A percentile compares a stretch with the other conserved stretches of the same genome.
Conservation (phyloP, 2,888 invertebrate genomes). For the Onchidella celtica region DNA sequence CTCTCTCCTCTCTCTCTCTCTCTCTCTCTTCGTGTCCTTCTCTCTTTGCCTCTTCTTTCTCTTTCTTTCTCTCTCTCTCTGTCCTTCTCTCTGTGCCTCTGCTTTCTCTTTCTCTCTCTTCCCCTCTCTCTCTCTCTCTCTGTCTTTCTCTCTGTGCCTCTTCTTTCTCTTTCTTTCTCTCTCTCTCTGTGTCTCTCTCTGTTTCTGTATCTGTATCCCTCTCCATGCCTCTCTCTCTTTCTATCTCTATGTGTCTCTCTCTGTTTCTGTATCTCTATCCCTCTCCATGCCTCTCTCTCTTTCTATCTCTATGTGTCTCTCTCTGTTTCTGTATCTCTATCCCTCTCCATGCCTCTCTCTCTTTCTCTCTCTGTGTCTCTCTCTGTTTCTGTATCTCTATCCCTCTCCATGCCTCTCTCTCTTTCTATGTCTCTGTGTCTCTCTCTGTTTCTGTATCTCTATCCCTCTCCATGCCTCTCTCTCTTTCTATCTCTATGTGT, state of each 20-base stretch:
- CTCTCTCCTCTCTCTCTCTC: background rate
- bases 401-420: too few relatives aligned
- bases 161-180: background rate
- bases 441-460: background rate
- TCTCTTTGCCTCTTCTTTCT: slow-evolving; percentile 1
- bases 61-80: slow-evolving; percentile 1
- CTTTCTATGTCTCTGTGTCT: background rate
- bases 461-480: background rate
- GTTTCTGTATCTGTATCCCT: background rate
- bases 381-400: too few relatives aligned
- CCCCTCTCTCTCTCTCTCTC: background rate
- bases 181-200: background rate
- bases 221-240: background rate
- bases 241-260: background rate
- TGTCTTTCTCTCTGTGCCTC: background rate
- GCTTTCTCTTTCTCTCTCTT: background rate
- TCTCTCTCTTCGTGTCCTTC: background rate
- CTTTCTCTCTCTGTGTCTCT: too few relatives aligned
- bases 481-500: background rate
- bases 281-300: too few relatives aligned
- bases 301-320: too few relatives aligned
- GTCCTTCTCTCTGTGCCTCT: background rate
- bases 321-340: too few relatives aligned
- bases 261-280: background rate
- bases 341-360: too few relatives aligned